Evolutionary conservation across 2,888 invertebrate genomes (phyloP), one percentile per base, ranked within the genome.

Genomic region (Dryobotodes eremita): DNA sequence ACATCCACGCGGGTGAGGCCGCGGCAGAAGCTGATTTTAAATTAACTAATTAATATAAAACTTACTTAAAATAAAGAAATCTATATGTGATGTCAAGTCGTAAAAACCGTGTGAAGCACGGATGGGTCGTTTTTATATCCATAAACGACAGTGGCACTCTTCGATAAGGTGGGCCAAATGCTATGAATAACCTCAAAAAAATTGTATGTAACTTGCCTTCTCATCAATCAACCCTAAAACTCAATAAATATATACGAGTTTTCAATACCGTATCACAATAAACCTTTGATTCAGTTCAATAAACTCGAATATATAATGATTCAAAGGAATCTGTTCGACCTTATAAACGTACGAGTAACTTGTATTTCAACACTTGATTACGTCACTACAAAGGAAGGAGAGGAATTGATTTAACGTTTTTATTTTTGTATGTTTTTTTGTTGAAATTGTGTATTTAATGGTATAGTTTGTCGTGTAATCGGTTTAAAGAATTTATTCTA

Each of bases 271-370:
- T 55, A 36, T 70, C 17, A 31, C 17, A 72, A 79, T 59, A 80
- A 75, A 68, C 66, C 42, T 85, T 80, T 80, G 71, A 71, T 36
- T 68, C 61, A 66, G 57, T 69, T 75, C 71, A 85, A 62, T 81
- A 75, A 59, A 64, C 62, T 72, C 64, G 26, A 64, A 69, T 57
- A 72, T 48, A 70, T 83, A 73, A 83, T 83, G 86, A 83, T 15
- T 82, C 83, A 83, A 86, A 83, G 82, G 69, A 65, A 73, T 82
- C 53, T 42, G 42, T 70, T 8, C 11, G 64, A 85, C 74, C 57
- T 74, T 62, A 82, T 85, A 79, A 72, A 72, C 71, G 59, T 36
- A 36, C 31, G 31, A 36, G 31, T 36, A 70, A 66, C 42, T 85
- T 71, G 53, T 74, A 42, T 53, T 66, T 13, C 82, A 66, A 70